Evolutionary conservation across 2,113 vertebrate genomes (phyloP).

Genomic region (Rana temporaria): DNA sequence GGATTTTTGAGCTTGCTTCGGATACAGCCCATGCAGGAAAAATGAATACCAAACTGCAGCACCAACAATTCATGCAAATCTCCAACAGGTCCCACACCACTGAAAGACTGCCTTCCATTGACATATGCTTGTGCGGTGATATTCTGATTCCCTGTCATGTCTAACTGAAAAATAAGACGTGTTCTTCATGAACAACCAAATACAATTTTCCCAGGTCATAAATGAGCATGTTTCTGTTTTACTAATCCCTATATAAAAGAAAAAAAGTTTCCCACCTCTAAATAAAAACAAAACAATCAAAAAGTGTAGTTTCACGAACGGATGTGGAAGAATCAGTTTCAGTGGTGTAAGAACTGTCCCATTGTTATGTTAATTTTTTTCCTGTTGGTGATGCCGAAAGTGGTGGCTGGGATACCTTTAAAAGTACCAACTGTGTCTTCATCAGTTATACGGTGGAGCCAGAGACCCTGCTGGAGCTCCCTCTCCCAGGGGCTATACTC

Average conservation of each 20-base stretch:
- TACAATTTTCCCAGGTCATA: too few species aligned
- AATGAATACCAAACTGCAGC: background rate
- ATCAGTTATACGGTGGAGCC: slow-evolving; percentile 84
- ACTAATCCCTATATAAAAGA: too few species aligned
- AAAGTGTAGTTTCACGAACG: too few species aligned
- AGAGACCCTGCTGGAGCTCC: slow-evolving; percentile 89
- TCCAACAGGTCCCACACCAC: slow-evolving; percentile 27
- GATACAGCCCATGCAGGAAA: slow-evolving; percentile 13
- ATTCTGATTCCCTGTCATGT: too few species aligned
- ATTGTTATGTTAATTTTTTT: slow-evolving; percentile 23
- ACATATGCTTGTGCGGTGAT: background rate
- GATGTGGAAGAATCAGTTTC: background rate
- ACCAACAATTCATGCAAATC: slow-evolving; percentile 9
- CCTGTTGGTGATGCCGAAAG: background rate
- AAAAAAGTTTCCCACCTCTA: too few species aligned
- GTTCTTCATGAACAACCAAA: too few species aligned
- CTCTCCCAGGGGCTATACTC: slow-evolving; percentile 92
- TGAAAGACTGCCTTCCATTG: too few species aligned
- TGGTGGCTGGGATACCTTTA: slow-evolving; percentile 80
- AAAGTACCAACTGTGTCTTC: slow-evolving; percentile 90
- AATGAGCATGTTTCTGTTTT: too few species aligned
- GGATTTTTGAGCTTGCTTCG: background rate
- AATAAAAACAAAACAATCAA: too few species aligned
- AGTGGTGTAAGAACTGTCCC: slow-evolving; percentile 36
- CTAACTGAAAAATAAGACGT: too few species aligned